Percentiles rank a stretch among this genome's conserved stretches.
Conservation (phyloP, 1,140 invertebrate species). For the Zophobas atratus region DNA sequence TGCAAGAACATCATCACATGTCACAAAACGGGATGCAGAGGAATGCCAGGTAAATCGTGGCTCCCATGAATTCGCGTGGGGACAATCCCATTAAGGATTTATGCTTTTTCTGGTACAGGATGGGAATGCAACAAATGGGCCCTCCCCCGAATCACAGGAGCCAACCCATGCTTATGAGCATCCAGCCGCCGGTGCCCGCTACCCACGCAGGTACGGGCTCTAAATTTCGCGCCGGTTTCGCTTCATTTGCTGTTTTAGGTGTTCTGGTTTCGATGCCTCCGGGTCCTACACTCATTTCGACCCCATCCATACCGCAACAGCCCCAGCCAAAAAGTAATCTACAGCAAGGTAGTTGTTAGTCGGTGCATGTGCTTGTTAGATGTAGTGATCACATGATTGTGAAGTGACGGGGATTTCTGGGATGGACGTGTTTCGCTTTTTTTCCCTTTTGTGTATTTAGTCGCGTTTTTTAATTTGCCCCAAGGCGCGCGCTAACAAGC, state of each 20-base stretch:
- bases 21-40: conserved; percentile 65
- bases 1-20: conserved; percentile 67
- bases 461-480: too few species aligned
- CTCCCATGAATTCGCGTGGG: background rate
- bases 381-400: too few species aligned
- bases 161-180: conserved; percentile 64
- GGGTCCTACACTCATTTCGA: conserved; percentile 64
- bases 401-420: too few species aligned
- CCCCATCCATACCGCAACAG: conserved; percentile 62
- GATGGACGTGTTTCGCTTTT: too few species aligned
- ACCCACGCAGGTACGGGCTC: conserved; percentile 61
- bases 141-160: conserved; percentile 63
- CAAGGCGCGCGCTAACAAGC: too few species aligned
- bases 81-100: conserved; percentile 18
- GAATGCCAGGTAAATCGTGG: conserved; percentile 63
- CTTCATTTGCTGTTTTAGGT: conserved; percentile 54
- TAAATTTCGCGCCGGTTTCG: background rate
- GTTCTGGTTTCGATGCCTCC: conserved; percentile 67
- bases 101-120: conserved; percentile 53
- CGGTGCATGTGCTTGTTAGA: background rate
- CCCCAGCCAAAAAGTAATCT: conserved; percentile 56
- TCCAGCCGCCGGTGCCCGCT: conserved; percentile 57
- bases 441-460: too few species aligned
- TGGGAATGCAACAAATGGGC: conserved; percentile 65
- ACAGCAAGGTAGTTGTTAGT: conserved; percentile 49